Evolutionary conservation across 2,888 invertebrate species (phyloP), one percentile per base, ranked within the genome.

Genomic region (Pristionchus arcanus): DNA sequence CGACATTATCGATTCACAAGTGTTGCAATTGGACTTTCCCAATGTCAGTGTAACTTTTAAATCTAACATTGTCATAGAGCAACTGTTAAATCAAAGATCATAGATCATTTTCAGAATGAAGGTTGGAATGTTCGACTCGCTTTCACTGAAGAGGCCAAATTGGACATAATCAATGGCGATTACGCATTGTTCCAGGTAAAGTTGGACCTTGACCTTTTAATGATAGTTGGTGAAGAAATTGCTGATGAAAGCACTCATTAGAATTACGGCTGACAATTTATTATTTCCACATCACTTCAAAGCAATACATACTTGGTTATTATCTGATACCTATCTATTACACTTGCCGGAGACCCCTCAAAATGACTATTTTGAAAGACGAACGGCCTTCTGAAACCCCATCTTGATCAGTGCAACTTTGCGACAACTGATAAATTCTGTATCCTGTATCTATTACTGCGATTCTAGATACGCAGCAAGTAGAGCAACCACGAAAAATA

Each of bases 111-210:
- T 13, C 31, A 86, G 86, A 86, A 86, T 34, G 86, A 86, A 34
- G 86, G 86, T 4, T 86, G 86, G 86, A 86, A 66, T 11, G 86
- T 86, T 25, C 59, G 86, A 15, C 21, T 86, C 3, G 86, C 86
- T 1, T 86, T 86, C 86, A 86, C 86, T 2, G 31, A 68, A 59
- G 66, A 86, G 25, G 7, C 21, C 0, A 55, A 25, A 66, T n/a
- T 86, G n/a, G 66, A 37, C 7, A 63, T 63, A 11, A n/a, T 28
- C n/a, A 5, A 1, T 13, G 63, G 63, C 1, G 66, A 86, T 21
- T 86, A 86, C 42, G 66, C 86, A 25, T 34, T 86, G 11, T 68
- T 16, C 5, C 68, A 68, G 28, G 63, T 63, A 5, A n/a, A 63
- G 25, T 63, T 63, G 25, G 59, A 2, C 21, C 59, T 59, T 19